Conservation (phyloP, 2,113 vertebrate species). For the Rana temporaria region DNA sequence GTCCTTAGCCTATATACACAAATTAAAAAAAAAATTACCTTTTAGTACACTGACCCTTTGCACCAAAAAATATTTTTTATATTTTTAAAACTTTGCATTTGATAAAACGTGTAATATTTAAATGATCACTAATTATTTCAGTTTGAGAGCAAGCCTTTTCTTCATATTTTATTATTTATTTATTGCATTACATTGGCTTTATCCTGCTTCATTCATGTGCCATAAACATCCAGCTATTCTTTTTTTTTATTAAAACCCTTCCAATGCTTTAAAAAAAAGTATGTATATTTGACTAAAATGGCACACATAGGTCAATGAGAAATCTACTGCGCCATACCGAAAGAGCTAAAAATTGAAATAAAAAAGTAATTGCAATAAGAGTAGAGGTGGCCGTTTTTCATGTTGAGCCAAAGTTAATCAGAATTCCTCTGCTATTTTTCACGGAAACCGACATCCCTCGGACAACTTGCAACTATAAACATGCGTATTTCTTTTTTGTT, state of each 20-base stretch:
- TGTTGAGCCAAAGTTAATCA: too few species aligned
- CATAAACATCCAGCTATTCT: neutral
- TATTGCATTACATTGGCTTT: constrained; percentile 9
- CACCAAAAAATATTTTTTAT: constrained; percentile 32
- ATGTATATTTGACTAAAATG: neutral
- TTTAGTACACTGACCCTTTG: neutral
- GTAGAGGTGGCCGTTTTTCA: too few species aligned
- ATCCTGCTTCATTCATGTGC: neutral
- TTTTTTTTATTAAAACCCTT: neutral
- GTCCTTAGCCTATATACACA: neutral
- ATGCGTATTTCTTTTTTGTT: too few species aligned
- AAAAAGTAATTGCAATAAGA: too few species aligned
- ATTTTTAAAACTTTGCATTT: neutral
- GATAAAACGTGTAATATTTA: neutral
- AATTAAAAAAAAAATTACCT: neutral
- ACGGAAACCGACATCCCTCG: too few species aligned
- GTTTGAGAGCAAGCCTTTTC: neutral
- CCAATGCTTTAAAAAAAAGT: neutral
- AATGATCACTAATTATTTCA: constrained; percentile 5
- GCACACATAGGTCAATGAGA: neutral
- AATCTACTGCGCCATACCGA: neutral
- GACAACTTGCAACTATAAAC: too few species aligned
- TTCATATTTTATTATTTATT: constrained; percentile 11
- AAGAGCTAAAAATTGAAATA: neutral
- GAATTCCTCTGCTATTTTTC: too few species aligned